Conservation (phyloP, 2,113 vertebrate species). For the Sapajus apella region DNA sequence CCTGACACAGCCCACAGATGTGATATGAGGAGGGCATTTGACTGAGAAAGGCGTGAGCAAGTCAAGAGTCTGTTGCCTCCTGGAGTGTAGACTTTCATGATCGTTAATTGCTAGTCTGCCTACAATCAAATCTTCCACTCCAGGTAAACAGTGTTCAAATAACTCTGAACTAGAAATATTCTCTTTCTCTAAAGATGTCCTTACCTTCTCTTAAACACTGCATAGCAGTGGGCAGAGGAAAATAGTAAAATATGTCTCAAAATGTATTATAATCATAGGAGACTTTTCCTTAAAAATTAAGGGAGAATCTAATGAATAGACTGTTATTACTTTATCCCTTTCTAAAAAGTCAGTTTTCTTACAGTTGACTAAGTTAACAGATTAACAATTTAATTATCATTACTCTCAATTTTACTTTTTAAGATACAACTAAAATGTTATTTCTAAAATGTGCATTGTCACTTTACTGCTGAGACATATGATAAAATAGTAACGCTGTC, state of each 20-base stretch:
- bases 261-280: not conserved
- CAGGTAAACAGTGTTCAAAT: not conserved
- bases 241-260: not conserved
- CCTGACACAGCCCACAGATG: not conserved
- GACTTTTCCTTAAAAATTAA: not conserved
- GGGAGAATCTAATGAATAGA: not conserved
- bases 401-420: not conserved
- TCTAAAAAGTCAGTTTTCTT: not conserved
- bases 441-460: not conserved
- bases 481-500: not conserved
- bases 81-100: not conserved
- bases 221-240: not conserved
- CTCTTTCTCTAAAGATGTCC: not conserved
- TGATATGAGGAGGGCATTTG: rapidly evolving
- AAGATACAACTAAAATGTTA: not conserved
- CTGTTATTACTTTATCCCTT: not conserved
- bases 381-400: not conserved
- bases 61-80: not conserved
- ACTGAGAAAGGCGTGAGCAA: not conserved
- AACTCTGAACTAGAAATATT: not conserved
- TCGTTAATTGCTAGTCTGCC: not conserved
- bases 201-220: not conserved
- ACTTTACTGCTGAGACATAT: not conserved
- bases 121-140: not conserved
- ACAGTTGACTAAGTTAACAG: not conserved